A percentile compares a stretch with the other conserved stretches of the same genome.
These are phyloP conservation scores for Agrochola litura DNA, from an alignment of 2,888 invertebrate species.

Conservation along the genomic window DNA sequence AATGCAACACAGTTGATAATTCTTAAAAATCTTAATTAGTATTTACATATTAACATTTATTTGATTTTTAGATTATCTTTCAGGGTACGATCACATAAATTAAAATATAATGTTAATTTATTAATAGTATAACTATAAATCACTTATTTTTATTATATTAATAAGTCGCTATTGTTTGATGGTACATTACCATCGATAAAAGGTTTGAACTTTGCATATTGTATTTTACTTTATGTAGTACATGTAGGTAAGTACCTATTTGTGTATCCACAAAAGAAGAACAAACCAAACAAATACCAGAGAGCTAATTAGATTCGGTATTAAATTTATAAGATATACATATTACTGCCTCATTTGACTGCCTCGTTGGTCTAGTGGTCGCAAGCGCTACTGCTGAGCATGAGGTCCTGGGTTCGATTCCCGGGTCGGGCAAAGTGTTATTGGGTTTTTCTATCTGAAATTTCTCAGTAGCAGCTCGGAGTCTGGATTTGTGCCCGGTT, in stretches of 20 bases:
- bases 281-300: background rate
- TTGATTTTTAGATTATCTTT: background rate
- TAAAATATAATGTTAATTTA: background rate
- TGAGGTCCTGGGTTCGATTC: too few species aligned
- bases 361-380: too few species aligned
- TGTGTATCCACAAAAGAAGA: background rate
- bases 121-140: background rate
- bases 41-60: background rate
- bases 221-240: background rate
- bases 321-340: background rate
- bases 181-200: background rate
- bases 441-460: too few species aligned
- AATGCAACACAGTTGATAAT: background rate
- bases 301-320: background rate
- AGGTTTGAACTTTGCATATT: background rate
- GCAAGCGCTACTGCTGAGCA: too few species aligned
- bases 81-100: constrained; percentile 1
- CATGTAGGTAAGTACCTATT: background rate
- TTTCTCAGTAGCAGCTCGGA: too few species aligned
- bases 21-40: background rate
- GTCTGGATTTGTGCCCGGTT: too few species aligned
- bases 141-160: background rate
- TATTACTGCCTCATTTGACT: too few species aligned
- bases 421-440: too few species aligned
- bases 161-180: background rate